phyloP scores from a whole-genome alignment of 2,797 vertebrate species.

The Necrosyrtes monachus region DNA sequence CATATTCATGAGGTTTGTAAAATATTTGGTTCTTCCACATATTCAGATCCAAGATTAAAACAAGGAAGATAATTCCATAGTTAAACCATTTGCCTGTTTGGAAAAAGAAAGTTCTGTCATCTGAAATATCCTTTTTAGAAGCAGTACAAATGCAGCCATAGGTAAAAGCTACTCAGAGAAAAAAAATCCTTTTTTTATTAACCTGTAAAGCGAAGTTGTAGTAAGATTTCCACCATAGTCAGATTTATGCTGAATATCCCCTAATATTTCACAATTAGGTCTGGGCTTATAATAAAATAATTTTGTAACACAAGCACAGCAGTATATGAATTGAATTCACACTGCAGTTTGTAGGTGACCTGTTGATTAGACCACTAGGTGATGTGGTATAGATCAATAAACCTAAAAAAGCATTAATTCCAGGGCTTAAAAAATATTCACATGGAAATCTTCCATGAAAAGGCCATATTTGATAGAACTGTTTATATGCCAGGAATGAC shows the following conservation, averaged over 20 bases:
- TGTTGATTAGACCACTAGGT: constrained; percentile 38
- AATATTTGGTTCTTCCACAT: constrained; percentile 99
- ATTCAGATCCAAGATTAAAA: constrained; percentile 97
- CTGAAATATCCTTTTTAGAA: background rate
- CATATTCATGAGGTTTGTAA: constrained; percentile 96
- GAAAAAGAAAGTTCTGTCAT: constrained; percentile 50
- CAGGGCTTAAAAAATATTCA: constrained; percentile 26
- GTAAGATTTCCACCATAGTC: constrained; percentile 2
- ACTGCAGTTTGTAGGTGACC: constrained; percentile 13
- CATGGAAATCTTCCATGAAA: background rate
- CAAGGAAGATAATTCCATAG: constrained; percentile 98
- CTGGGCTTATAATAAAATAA: constrained; percentile 43
- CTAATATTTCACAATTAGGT: constrained; percentile 44
- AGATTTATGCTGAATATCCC: constrained; percentile 16
- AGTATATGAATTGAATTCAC: constrained; percentile 26
- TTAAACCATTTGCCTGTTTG: constrained; percentile 98
- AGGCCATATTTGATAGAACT: background rate
- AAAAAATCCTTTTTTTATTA: background rate
- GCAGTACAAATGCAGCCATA: background rate
- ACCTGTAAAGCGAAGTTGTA: constrained; percentile 24
- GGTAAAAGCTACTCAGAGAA: background rate
- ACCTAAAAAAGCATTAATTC: background rate
- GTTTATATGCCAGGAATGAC: background rate
- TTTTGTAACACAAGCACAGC: constrained; percentile 1
- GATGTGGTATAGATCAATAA: constrained; percentile 23